phyloP scores from a whole-genome alignment of 2,888 invertebrate genomes.

The Sicus ferrugineus region DNA sequence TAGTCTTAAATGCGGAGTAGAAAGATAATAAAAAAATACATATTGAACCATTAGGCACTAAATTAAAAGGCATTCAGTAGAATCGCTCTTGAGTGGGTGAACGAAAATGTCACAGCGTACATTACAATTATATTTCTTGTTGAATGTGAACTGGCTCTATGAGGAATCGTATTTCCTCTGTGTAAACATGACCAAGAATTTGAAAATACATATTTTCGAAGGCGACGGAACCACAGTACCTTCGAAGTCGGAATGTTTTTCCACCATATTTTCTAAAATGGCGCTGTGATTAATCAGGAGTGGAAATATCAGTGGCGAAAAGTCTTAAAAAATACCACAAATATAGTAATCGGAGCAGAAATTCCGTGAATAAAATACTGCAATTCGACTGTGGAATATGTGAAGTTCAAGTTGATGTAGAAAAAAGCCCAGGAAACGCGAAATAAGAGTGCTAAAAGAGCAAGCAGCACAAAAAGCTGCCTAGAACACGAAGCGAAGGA shows the following conservation, averaged over 20 bases:
- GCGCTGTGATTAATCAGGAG: slow-evolving; percentile 46
- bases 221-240: slow-evolving; percentile 28
- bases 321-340: slow-evolving; percentile 33
- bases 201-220: slow-evolving; percentile 42
- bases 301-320: slow-evolving; percentile 43
- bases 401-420: slow-evolving; percentile 33
- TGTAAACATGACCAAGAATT: too few species aligned
- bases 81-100: too few species aligned
- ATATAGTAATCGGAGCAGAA: slow-evolving; percentile 35
- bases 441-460: slow-evolving; percentile 36
- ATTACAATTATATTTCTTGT: too few species aligned
- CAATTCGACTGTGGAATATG: slow-evolving; percentile 30
- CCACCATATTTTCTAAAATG: slow-evolving; percentile 48
- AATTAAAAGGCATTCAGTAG: too few species aligned
- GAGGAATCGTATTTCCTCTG: too few species aligned
- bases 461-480: slow-evolving; percentile 27
- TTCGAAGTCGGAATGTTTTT: slow-evolving; percentile 40
- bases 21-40: too few species aligned
- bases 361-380: slow-evolving; percentile 32
- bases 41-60: too few species aligned
- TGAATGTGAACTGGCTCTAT: too few species aligned
- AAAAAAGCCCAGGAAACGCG: slow-evolving; percentile 36
- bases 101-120: too few species aligned
- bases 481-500: slow-evolving; percentile 17
- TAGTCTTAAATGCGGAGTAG: too few species aligned